Evolutionary conservation across 2,888 invertebrate species (phyloP).

Genomic region (Agrochola lychnidis): DNA sequence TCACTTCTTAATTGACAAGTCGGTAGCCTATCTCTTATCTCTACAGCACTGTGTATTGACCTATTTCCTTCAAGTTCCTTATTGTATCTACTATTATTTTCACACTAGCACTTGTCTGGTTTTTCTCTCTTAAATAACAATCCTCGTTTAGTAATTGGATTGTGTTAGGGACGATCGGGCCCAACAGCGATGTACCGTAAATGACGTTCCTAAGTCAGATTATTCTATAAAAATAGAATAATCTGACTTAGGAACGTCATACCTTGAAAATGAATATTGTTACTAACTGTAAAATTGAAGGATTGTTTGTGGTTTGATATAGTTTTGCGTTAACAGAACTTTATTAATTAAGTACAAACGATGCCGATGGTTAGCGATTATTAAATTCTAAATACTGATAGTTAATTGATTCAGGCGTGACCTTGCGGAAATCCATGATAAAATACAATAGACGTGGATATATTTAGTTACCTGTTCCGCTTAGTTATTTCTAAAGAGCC

Average conservation of each 20-base stretch:
- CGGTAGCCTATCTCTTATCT: conserved; percentile 54
- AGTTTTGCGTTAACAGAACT: conserved; percentile 2
- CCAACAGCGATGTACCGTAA: conserved; percentile 57
- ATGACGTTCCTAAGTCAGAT: conserved; percentile 33
- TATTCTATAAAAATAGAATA: too few relatives aligned
- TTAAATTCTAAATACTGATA: not conserved
- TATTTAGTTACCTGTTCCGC: too few relatives aligned
- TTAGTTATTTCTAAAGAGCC: too few relatives aligned
- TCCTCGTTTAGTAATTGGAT: conserved; percentile 79
- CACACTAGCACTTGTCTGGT: conserved; percentile 56
- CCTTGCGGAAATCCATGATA: too few relatives aligned
- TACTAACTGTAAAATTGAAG: conserved; percentile 12
- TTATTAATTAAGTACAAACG: not conserved
- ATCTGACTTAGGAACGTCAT: too few relatives aligned
- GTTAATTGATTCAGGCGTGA: too few relatives aligned
- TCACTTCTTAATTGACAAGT: conserved; percentile 56
- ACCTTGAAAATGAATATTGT: conserved; percentile 4
- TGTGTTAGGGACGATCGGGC: conserved; percentile 76
- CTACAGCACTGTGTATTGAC: conserved; percentile 40
- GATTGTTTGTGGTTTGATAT: conserved; percentile 12
- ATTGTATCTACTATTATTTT: conserved; percentile 48
- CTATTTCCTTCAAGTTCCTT: conserved; percentile 49
- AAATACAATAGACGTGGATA: too few relatives aligned
- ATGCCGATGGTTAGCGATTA: not conserved
- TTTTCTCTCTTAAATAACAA: conserved; percentile 73